phyloP scores from a whole-genome alignment of 2,888 invertebrate species.

The Euzophera pinguis region DNA sequence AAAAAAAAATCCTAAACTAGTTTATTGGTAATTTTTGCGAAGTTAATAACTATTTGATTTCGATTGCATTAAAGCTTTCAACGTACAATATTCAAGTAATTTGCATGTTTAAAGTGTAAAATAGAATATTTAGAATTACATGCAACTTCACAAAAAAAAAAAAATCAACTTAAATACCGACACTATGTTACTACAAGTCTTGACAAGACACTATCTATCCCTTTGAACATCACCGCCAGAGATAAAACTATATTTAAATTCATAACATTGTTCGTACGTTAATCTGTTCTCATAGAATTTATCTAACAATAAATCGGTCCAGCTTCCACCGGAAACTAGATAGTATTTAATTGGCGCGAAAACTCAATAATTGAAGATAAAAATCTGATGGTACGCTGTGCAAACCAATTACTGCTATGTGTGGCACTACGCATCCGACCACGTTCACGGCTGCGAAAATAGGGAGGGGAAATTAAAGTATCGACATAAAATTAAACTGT shows the following conservation, averaged over 20 bases:
- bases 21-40: too few relatives aligned
- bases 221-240: constrained; percentile 13
- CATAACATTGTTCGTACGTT: constrained; percentile 20
- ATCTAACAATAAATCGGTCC: constrained; percentile 49
- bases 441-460: constrained; percentile 35
- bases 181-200: neutral
- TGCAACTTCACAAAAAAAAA: neutral
- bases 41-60: too few relatives aligned
- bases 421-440: constrained; percentile 58
- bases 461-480: constrained; percentile 29
- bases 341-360: constrained; percentile 77
- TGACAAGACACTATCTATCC: constrained; percentile 2
- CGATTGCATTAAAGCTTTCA: too few relatives aligned
- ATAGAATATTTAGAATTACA: too few relatives aligned
- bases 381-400: constrained; percentile 61
- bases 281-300: constrained; percentile 19
- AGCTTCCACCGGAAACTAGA: constrained; percentile 67
- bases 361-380: constrained; percentile 77
- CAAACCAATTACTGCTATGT: constrained; percentile 70
- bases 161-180: neutral
- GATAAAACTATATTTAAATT: constrained; percentile 18
- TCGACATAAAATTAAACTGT: neutral
- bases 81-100: too few relatives aligned
- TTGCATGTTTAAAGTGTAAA: too few relatives aligned
- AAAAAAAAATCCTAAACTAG: too few relatives aligned